Conservation (phyloP, 2,113 vertebrate species). For the Chrysemys picta region DNA sequence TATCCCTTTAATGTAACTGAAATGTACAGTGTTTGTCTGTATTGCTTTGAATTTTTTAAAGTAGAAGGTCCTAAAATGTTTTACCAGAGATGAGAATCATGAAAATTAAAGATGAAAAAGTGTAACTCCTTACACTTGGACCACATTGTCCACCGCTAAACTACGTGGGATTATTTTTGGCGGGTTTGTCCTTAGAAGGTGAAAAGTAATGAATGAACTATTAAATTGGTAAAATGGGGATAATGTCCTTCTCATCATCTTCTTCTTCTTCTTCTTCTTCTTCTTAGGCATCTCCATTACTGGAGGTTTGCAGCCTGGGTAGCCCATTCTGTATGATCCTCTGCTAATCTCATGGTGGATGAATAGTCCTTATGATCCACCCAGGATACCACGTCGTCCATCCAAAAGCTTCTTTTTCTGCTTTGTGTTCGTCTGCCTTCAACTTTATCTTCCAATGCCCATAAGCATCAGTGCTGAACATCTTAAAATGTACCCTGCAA, state of each 20-base stretch:
- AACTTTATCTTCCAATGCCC: neutral
- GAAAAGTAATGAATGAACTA: neutral
- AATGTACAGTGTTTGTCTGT: neutral
- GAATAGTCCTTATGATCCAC: neutral
- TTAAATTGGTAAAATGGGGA: neutral
- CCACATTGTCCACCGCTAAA: rapidly evolving
- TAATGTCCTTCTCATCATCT: neutral
- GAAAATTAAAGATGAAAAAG: neutral
- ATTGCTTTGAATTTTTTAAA: neutral
- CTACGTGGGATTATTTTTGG: neutral
- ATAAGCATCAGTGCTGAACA: neutral
- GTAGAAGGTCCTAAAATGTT: neutral
- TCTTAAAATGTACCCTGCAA: neutral
- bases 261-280: neutral
- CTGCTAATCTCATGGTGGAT: neutral
- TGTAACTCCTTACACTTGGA: neutral
- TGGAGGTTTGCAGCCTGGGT: neutral
- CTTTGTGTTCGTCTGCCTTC: neutral
- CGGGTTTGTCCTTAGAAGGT: rapidly evolving
- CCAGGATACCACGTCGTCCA: neutral
- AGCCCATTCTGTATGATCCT: neutral
- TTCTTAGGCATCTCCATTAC: neutral
- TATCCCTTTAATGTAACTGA: neutral
- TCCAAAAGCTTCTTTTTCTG: neutral
- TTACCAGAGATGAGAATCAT: rapidly evolving